Evolutionary conservation across 2,888 invertebrate species (phyloP), one percentile per base, ranked within the genome.

Genomic region (Ernsta delagoae): DNA sequence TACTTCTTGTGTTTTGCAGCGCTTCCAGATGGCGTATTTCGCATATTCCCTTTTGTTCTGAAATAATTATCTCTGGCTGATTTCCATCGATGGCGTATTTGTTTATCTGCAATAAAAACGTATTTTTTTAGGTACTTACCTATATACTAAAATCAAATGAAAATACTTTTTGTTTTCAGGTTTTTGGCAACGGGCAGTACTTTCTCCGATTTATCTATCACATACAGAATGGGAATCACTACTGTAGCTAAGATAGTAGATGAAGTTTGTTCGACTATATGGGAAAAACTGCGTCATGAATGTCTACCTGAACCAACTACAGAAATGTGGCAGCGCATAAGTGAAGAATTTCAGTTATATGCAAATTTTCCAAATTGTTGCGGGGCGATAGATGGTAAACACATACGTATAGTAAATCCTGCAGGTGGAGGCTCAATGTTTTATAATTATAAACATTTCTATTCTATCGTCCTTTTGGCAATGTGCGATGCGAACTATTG

Each of bases 111-210:
- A 75, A 75, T 56, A 73, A 73, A 70, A 72, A 68, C 45, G 45
- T 45, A 45, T 45, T 45, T 45, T 45, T 45, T 45, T 45, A 45
- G 45, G 45, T 45, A 45, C 45, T 45, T 45, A 45, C 45, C 45
- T 45, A 45, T 45, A 45, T 45, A 45, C 45, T 45, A 45, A 45
- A 45, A 45, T n/a, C 61, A 71, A 74, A 45, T 45, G 45, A 45
- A 45, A 45, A 71, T 72, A 65, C 61, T 68, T 70, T 71, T 73
- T 71, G 45, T 45, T 79, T 78, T 73, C 70, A 80, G 79, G 71
- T 63, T 63, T 63, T 69, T 80, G 59, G 77, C 78, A 57, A 79
- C 75, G 56, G 78, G 80, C 9, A 74, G 71, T 36, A 72, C 75
- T n/a, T 76, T 74, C 68, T 72, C 74, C 59, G 74, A 76, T 54